Evolutionary conservation across 53 echinoderm and acorn worm genomes (phyloP), one percentile per base, ranked within the genome.

Genomic region (Apostichopus leukothele): DNA sequence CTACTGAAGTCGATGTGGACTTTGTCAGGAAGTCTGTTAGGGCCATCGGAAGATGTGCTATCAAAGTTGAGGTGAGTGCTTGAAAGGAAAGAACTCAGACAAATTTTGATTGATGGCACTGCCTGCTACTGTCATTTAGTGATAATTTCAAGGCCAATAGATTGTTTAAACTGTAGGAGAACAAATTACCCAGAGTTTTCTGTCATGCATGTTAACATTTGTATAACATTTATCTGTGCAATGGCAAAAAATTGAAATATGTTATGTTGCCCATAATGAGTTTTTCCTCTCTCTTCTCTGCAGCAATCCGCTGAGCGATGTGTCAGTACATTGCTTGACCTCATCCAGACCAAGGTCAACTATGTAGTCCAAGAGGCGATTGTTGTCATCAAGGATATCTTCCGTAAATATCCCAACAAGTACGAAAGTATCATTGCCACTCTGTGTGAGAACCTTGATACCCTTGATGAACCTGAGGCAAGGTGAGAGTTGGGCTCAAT

Each of bases 341-440:
- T 97, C 78, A 97, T 97, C 90, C 97, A 97, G 76, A 97, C 97
- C 75, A 97, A 95, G 88, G 97, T 97, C 90, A 97, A 97, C 94
- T 97, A 97, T 54, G 97, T 97, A 9, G 97, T 97, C 25, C 97
- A 97, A 88, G 97, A 97, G 90, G 97, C 97, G 78, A 95, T 97
- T 25, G 97, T 97, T 13, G 97, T 97, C 87, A 97, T 97, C 90
- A 97, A 97, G 91, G 97, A 97, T 55, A 97, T 97, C 90, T 97
- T 97, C 95, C 93, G 97, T 66, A 97, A 95, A 85, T 97, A 97
- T 89, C 97, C 97, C 89, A 97, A 97, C 92, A 97, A 97, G 88
- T 97, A 97, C 66, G 97, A 97, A 89, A 97, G 97, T 55, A 97
- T 97, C 91, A 97, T 97, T 79, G 91, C 97, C 68, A 97, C 97